Conservation (phyloP, 1,140 invertebrate species). For the fruit fly (Drosophila melanogaster) region DNA sequence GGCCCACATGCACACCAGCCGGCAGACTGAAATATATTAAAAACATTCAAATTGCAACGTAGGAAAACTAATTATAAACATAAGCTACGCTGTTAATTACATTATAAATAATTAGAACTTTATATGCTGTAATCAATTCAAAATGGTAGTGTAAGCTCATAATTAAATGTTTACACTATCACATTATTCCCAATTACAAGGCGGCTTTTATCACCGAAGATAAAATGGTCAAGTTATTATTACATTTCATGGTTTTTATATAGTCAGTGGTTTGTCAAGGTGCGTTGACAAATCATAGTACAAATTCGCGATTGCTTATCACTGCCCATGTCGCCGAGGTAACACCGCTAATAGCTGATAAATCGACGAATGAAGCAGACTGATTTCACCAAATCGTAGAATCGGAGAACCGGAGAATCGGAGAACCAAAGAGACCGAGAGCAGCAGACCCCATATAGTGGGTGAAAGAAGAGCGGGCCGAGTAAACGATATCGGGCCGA, state of each 20-base stretch:
- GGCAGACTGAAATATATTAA: slow-evolving; percentile 86
- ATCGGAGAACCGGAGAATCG: slow-evolving; percentile 2
- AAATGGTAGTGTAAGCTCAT: neutral
- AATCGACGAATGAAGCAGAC: slow-evolving; percentile 49
- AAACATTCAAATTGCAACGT: neutral
- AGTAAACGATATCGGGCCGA: slow-evolving; percentile 42
- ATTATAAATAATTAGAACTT: no score
- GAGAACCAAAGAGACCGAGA: slow-evolving; percentile 4
- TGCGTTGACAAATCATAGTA: slow-evolving; percentile 23
- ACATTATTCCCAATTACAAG: neutral
- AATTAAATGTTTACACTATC: slow-evolving; percentile 6
- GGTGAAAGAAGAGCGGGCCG: slow-evolving; percentile 31
- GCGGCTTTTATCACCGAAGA: neutral
- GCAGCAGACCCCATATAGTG: slow-evolving; percentile 2
- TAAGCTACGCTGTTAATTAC: neutral
- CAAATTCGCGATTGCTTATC: slow-evolving; percentile 61
- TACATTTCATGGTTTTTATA: slow-evolving; percentile 21
- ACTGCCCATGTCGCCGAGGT: slow-evolving; percentile 41
- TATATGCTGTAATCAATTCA: neutral
- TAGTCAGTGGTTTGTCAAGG: slow-evolving; percentile 4
- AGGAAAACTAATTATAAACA: neutral
- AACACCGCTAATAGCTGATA: slow-evolving; percentile 72
- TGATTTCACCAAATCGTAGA: slow-evolving; percentile 34
- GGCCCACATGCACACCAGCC: slow-evolving; percentile 92
- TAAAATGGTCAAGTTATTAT: slow-evolving; percentile 22